Conservation (phyloP, 1,140 invertebrate genomes). For the Drosophila murphyi region DNA sequence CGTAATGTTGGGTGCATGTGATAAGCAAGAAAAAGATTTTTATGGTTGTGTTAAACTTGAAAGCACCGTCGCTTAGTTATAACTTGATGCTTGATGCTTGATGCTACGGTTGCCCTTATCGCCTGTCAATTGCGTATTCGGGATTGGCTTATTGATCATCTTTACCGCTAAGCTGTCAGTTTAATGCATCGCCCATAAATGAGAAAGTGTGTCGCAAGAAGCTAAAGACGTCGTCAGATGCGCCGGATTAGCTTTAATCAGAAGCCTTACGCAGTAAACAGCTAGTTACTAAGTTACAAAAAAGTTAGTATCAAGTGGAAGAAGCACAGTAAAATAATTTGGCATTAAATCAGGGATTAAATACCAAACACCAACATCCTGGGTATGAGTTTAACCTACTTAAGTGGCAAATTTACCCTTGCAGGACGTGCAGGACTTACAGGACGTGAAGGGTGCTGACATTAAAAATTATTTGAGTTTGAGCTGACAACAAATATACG, state of each 20-base stretch:
- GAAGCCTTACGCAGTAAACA: slow-evolving; percentile 1
- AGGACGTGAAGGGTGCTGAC: no score
- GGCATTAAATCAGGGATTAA: no score
- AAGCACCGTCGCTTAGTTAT: not conserved
- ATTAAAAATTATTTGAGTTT: no score
- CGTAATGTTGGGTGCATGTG: slow-evolving; percentile 31
- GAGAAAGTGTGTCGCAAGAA: slow-evolving; percentile 32
- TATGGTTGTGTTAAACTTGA: slow-evolving; percentile 8
- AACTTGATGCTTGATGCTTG: no score
- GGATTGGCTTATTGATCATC: slow-evolving; percentile 75
- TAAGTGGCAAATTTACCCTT: no score
- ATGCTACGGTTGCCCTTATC: slow-evolving; percentile 10
- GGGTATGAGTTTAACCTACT: no score
- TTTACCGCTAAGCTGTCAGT: slow-evolving; percentile 55
- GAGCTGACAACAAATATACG: no score
- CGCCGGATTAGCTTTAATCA: slow-evolving; percentile 61
- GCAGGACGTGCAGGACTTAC: no score
- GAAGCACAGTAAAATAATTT: no score
- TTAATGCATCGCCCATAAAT: slow-evolving; percentile 54
- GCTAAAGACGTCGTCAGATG: slow-evolving; percentile 41
- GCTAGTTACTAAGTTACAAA: slow-evolving; percentile 16
- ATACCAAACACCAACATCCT: no score
- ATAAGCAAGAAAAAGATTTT: slow-evolving; percentile 40
- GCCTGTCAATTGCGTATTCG: slow-evolving; percentile 58
- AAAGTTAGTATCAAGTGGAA: not conserved